These are phyloP conservation scores for Oscheius onirici DNA, from an alignment of 2,888 invertebrate genomes.

Conservation along the genomic window DNA sequence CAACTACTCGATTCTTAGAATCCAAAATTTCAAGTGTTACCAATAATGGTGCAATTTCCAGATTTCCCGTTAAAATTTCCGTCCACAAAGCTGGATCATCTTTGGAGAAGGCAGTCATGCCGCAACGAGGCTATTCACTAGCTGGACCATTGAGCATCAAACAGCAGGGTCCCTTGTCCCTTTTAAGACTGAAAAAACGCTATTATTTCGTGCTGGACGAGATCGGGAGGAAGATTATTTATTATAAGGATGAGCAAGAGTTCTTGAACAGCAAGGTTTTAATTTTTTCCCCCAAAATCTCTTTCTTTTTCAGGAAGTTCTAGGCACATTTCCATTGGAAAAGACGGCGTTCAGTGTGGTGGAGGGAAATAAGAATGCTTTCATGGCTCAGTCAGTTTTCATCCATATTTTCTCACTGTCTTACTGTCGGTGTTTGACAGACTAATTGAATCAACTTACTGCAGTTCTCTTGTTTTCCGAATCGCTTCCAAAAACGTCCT, in stretches of 20 bases:
- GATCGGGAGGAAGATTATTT: slow-evolving; percentile 57
- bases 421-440: neutral
- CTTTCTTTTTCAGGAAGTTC: slow-evolving; percentile 27
- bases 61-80: slow-evolving; percentile 1
- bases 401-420: no score
- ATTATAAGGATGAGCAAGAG: slow-evolving; percentile 61
- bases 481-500: neutral
- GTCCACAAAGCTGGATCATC: neutral
- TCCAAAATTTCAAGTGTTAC: no score
- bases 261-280: slow-evolving; percentile 44
- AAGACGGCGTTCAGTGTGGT: slow-evolving; percentile 54
- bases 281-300: neutral
- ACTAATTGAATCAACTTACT: neutral
- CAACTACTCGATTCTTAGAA: no score
- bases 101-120: neutral
- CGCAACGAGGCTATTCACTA: slow-evolving; percentile 70
- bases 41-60: no score
- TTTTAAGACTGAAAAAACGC: slow-evolving; percentile 55
- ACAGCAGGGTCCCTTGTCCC: slow-evolving; percentile 53
- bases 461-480: no score
- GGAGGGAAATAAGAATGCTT: slow-evolving; percentile 56
- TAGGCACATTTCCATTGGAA: slow-evolving; percentile 53
- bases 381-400: slow-evolving; percentile 60
- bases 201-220: slow-evolving; percentile 67
- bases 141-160: slow-evolving; percentile 66